Evolutionary conservation across 1,140 invertebrate species (phyloP), one percentile per base, ranked within the genome.

Genomic region (Drosophila punjabiensis): DNA sequence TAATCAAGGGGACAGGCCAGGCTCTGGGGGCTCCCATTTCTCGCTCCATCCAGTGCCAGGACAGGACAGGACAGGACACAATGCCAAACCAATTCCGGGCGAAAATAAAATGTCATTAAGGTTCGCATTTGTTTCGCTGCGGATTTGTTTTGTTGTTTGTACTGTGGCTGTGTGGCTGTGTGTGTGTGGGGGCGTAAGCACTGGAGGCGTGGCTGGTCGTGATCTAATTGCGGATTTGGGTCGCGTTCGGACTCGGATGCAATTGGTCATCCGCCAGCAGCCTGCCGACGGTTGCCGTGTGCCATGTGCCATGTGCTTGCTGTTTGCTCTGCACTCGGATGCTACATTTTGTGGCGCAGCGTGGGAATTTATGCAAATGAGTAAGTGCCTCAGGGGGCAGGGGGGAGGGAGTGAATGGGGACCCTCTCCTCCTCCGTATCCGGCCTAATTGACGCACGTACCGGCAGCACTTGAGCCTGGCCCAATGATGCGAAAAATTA

Each of bases 401-500:
- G 24, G 24, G 24, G 24, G 24, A 24, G 24, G 24, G 24, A 24
- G 24, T 24, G 24, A n/a, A n/a, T n/a, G n/a, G n/a, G n/a, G n/a
- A n/a, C n/a, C n/a, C n/a, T n/a, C n/a, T n/a, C n/a, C n/a, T 24
- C 24, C 24, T 13, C 45, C 52, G 28, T 20, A n/a, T 39, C 13
- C 18, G 7, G 32, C 39, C 68, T 81, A 88, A 87, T 83, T 88
- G 84, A 77, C 71, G 80, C 83, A 87, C 80, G 76, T 88, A 47
- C 80, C 68, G 20, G 18, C 39, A 35, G 47, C 56, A 59, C 45
- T 87, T 64, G 73, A 75, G 68, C 84, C 69, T 50, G 69, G 73
- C 52, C 87, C 84, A 84, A 88, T 88, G 84, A 84, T 81, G 81
- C 68, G 73, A 60, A 88, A 88, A 87, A 88, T 88, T 78, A 73